Base-by-base conservation (phyloP, 2,113 vertebrate genomes). In the Calyptomena viridis region DNA sequence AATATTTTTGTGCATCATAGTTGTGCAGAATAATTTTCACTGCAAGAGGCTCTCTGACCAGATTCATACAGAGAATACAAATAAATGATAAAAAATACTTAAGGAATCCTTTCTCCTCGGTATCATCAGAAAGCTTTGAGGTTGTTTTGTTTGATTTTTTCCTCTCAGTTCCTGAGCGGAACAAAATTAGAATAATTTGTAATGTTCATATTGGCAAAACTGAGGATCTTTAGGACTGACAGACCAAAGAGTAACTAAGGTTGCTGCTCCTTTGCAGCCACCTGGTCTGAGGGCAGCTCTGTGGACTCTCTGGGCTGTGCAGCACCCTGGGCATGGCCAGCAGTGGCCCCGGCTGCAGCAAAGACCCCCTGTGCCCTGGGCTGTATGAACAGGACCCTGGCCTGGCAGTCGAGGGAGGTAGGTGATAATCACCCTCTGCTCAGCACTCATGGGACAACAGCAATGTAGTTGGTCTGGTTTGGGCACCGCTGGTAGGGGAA, bases 341-440 rank as follows among this genome's bases (percentile, higher is more conserved):
- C 64, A 11, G n/a, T 1, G 52, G 28, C 47, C 16, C 37, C 2
- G 7, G 49, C 14, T 4, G 59, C 75, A 30, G 14, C 0, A 4
- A 17, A 33, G 14, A 6, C 11, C 15, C 46, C 1, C 22, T 1
- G 4, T 8, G 59, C 18, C 6, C 68, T 1, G 74, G 9, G 22
- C n/a, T 33, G 88, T 1, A 2, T 0, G 39, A 13, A 1, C 11
- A 24, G 35, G 2, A 86, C 14, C 39, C 2, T 0, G 81, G 85
- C n/a, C 63, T 6, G 22, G 39, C 30, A 10, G 66, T 20, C 4
- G 15, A 27, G 35, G 23, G n/a, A n/a, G 47, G 40, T 9, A n/a
- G 47, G 40, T 9, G 67, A 31, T 23, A n/a, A 74, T 56, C 40
- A 40, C 31, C 24, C 73, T 39, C 9, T 22, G 40, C 79, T 22